Evolutionary conservation across 2,113 vertebrate genomes (phyloP), one percentile per base, ranked within the genome.

Genomic region (Myotis davidii): DNA sequence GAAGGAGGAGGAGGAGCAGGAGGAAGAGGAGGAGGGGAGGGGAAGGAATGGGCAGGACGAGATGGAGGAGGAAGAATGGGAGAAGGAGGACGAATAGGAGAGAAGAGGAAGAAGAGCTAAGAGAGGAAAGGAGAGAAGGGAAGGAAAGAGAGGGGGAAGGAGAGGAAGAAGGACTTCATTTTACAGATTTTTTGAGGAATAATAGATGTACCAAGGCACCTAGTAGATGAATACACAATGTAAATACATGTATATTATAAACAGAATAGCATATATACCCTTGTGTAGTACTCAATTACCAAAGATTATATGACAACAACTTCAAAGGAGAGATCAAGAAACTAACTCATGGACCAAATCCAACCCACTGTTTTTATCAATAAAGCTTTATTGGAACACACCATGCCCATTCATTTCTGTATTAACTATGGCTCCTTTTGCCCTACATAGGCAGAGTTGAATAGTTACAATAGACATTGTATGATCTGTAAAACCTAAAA

Each of bases 291-390:
- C 42, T 52, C 77, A 73, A 6, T 73, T 29, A 88, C 74, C 64
- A 61, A 50, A 48, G 52, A 70, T 61, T 81, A 50, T 54, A 84
- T 50, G 25, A 85, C 29, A 37, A 83, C n/a, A 59, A 52, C 27
- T 74, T 87, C 67, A 67, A 91, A 65, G 76, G 67, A 87, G 23
- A 91, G 37, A 32, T 65, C 23, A 82, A 67, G 37, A 87, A 42
- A 81, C 25, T 65, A 92, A 29, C 20, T 65, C 56, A 52, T 39
- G 42, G 70, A n/a, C 56, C 42, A 42, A 70, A 79, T 50, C 78
- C 12, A 21, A 21, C 34, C 34, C 21, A 29, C 12, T 29, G 12
- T 67, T 45, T 91, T 59, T 39, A 78, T 83, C 50, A 87, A 54
- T 87, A 79, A 74, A 74, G 56, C 17, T 54, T 69, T 85, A 18